These are phyloP conservation scores for Limnephilus rhombicus DNA, from an alignment of 2,888 invertebrate genomes.

Conservation along the genomic window DNA sequence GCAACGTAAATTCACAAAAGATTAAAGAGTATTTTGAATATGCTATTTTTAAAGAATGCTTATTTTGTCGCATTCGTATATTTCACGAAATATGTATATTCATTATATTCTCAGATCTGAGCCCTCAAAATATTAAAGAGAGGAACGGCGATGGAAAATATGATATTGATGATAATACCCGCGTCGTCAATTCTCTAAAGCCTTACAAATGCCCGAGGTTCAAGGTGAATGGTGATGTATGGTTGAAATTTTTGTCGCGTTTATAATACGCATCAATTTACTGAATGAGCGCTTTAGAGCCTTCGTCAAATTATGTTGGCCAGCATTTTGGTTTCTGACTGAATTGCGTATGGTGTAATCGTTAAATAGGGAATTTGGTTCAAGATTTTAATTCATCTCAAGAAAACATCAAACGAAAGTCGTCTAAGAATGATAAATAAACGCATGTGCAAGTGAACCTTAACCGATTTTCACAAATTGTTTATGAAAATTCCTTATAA, in stretches of 20 bases:
- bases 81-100: too few relatives aligned
- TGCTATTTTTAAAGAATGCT: too few relatives aligned
- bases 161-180: slow-evolving; percentile 48
- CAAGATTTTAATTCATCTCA: background rate
- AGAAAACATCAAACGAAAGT: background rate
- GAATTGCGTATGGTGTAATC: background rate
- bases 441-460: background rate
- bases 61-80: too few relatives aligned
- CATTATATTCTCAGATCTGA: background rate
- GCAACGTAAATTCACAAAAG: too few relatives aligned
- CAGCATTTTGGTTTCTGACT: background rate
- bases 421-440: background rate
- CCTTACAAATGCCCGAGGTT: slow-evolving; percentile 49
- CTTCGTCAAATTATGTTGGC: background rate
- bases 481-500: background rate
- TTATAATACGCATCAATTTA: slow-evolving; percentile 25
- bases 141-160: slow-evolving; percentile 29
- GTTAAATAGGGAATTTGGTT: too few relatives aligned
- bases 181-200: slow-evolving; percentile 43
- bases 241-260: slow-evolving; percentile 34
- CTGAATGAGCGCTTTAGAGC: background rate
- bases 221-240: slow-evolving; percentile 44
- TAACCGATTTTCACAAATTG: background rate
- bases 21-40: too few relatives aligned
- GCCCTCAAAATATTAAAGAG: slow-evolving; percentile 6